Percentiles rank a stretch among this genome's conserved stretches.
Evolutionary conservation across 2,113 vertebrate genomes (phyloP).

Genomic region (Larimichthys crocea): DNA sequence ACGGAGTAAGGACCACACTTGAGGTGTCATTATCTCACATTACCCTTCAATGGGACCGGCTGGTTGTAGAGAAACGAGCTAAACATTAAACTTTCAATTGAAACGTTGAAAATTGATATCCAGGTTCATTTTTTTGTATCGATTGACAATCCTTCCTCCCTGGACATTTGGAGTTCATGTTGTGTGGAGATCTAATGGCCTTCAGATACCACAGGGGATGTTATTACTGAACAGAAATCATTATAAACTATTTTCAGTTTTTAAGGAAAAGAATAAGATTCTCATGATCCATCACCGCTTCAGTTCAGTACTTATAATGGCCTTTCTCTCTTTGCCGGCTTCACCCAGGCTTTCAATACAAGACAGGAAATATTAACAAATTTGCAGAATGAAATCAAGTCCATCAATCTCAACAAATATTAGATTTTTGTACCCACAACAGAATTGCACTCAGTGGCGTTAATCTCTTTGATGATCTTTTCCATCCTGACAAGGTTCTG

Average conservation of each 20-base stretch:
- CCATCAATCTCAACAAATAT: constrained; percentile 36
- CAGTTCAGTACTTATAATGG: neutral
- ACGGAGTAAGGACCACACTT: too few species aligned
- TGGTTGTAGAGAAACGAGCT: too few species aligned
- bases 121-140: neutral
- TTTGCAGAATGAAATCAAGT: constrained; percentile 29
- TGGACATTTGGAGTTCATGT: neutral
- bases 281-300: constrained; percentile 8
- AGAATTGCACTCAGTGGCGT: constrained; percentile 15
- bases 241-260: constrained; percentile 4
- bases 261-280: neutral
- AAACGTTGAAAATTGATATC: too few species aligned
- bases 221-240: constrained; percentile 1
- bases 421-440: constrained; percentile 22
- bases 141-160: neutral
- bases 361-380: constrained; percentile 33
- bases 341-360: neutral
- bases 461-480: constrained; percentile 46
- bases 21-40: too few species aligned
- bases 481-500: constrained; percentile 38
- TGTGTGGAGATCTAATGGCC: neutral
- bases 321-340: neutral
- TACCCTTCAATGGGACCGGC: too few species aligned
- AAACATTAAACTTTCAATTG: too few species aligned
- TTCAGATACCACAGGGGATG: neutral